Evolutionary conservation across 2,113 vertebrate genomes (phyloP), one percentile per base, ranked within the genome.

Genomic region (Pachyramphus minor): DNA sequence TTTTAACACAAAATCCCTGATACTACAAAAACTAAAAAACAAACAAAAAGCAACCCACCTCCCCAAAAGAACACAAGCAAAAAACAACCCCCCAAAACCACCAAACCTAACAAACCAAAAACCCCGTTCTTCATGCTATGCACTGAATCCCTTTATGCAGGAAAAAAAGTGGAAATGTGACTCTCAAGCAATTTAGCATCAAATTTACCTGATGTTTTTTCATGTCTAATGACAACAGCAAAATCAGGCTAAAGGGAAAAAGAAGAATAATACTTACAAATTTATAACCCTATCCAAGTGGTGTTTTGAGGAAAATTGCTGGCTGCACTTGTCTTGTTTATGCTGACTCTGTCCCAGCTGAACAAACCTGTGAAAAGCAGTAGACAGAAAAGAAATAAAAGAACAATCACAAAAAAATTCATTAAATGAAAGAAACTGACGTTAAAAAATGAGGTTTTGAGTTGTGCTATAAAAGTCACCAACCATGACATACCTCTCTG

Each of bases 281-380:
- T 98, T 98, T 97, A 98, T 98, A 95, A 99, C 97, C 76, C 97
- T 98, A n/a, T 98, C 98, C 72, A 98, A 94, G 41, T 84, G 35
- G 20, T 95, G 96, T 93, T 98, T 98, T 77, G 95, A 97, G 82
- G 96, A 98, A 37, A 94, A 59, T 10, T 96, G 96, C 81, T 98
- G 97, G 67, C 93, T 97, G 21, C 62, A 97, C 95, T 96, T 98
- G 75, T 99, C 99, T 97, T 98, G 98, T 89, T 97, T 98, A 96
- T 99, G 98, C 85, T 99, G 99, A 97, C 98, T 99, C 96, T 98
- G 98, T 27, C 99, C 99, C 96, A 99, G 97, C 90, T 98, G 98
- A 95, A 99, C 98, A 98, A 99, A 99, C 94, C 99, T 99, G 95
- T 49, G 64, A 90, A 93, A 91, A 84, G 58, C n/a, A 94, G 79